Conservation (phyloP, 2,113 vertebrate species). For the Paramormyrops kingsleyae region DNA sequence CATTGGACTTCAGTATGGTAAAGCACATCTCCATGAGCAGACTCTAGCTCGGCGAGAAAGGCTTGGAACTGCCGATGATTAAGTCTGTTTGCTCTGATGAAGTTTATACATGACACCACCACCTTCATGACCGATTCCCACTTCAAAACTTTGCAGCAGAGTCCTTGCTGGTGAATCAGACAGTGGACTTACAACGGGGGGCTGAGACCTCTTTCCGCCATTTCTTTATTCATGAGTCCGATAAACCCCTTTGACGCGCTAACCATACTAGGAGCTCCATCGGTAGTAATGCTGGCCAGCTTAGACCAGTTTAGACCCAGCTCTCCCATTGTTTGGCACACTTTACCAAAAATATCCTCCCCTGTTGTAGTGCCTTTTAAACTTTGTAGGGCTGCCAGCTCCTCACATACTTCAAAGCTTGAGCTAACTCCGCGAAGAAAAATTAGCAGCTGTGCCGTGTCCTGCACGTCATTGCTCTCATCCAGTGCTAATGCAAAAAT, state of each 20-base stretch:
- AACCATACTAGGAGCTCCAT: slow-evolving; percentile 10
- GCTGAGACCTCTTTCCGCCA: background rate
- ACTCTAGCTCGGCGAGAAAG: slow-evolving; percentile 14
- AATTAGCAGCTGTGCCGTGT: slow-evolving; percentile 32
- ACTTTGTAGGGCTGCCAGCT: slow-evolving; percentile 28
- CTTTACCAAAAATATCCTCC: slow-evolving; percentile 14
- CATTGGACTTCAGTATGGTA: slow-evolving; percentile 26
- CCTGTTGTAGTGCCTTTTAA: slow-evolving; percentile 17
- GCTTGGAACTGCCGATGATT: slow-evolving; percentile 27
- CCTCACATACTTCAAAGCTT: slow-evolving; percentile 16
- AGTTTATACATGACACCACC: slow-evolving; percentile 30
- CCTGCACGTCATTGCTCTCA: slow-evolving; percentile 28
- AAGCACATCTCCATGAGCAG: slow-evolving; percentile 27
- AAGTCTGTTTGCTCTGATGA: slow-evolving; percentile 23
- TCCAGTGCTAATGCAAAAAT: too few species aligned
- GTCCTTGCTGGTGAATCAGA: slow-evolving; percentile 16
- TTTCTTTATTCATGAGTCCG: slow-evolving; percentile 9
- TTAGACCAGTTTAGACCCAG: slow-evolving; percentile 20
- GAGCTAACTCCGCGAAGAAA: slow-evolving; percentile 24
- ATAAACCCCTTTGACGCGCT: background rate
- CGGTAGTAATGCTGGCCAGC: slow-evolving; percentile 11
- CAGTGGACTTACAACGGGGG: background rate
- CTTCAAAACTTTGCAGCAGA: slow-evolving; percentile 28
- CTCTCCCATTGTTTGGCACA: slow-evolving; percentile 13
- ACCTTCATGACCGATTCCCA: slow-evolving; percentile 30